Conservation (phyloP, 2,888 invertebrate species). For the Ophion costatus region DNA sequence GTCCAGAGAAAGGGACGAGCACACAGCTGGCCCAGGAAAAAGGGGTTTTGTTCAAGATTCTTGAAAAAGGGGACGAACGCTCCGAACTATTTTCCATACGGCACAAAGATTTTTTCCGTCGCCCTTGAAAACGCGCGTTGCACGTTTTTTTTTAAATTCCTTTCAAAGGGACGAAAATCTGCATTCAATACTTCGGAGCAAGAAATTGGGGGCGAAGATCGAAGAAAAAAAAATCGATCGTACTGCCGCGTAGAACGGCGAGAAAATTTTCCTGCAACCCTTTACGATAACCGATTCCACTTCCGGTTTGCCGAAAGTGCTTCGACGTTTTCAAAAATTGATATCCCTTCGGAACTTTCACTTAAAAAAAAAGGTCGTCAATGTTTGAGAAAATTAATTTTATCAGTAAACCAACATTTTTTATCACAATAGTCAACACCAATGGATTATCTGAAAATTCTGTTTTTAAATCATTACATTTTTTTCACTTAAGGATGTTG, state of each 20-base stretch:
- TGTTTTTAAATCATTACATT: no score
- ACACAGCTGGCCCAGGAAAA: constrained; percentile 60
- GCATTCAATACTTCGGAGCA: constrained; percentile 14
- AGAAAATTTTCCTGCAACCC: neutral
- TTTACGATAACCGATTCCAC: neutral
- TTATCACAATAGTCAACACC: no score
- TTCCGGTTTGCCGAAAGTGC: neutral
- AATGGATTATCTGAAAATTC: no score
- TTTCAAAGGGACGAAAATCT: constrained; percentile 40
- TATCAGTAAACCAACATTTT: no score
- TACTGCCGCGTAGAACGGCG: neutral
- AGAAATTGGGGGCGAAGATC: constrained; percentile 9
- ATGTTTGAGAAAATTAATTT: no score
- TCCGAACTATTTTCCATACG: constrained; percentile 56
- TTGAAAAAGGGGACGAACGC: constrained; percentile 54
- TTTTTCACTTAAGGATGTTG: no score
- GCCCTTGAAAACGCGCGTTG: constrained; percentile 28
- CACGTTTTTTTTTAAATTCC: constrained; percentile 31
- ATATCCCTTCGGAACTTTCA: neutral
- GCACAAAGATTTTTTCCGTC: constrained; percentile 23
- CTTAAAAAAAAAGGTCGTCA: no score
- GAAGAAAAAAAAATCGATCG: constrained; percentile 16
- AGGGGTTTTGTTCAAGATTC: constrained; percentile 57
- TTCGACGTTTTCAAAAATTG: neutral
- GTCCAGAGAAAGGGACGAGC: constrained; percentile 47